phyloP scores from a whole-genome alignment of 2,888 invertebrate genomes.

The Balanococcus diminutus region DNA sequence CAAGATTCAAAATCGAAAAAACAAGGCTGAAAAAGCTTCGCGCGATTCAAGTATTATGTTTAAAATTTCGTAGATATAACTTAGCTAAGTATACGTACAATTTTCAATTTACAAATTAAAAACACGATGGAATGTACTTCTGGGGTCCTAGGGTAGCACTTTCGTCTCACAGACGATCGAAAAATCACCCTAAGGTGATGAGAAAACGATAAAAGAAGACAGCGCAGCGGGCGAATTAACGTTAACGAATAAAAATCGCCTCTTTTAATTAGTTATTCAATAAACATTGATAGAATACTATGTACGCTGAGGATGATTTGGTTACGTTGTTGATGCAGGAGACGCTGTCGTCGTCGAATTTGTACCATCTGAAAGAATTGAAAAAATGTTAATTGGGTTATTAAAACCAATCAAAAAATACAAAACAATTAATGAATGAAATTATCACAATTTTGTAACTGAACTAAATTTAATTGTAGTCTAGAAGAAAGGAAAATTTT shows the following conservation, averaged over 20 bases:
- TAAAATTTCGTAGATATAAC: too few species aligned
- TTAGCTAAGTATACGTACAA: neutral
- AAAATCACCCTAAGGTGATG: too few species aligned
- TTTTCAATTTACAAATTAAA: neutral
- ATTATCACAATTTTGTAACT: conserved; percentile 83
- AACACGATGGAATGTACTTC: neutral
- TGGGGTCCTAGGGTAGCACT: too few species aligned
- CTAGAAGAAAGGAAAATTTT: too few species aligned
- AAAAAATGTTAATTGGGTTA: conserved; percentile 7
- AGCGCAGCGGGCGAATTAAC: too few species aligned
- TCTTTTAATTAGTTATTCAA: neutral
- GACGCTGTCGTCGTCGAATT: conserved; percentile 90
- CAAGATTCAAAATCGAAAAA: too few species aligned
- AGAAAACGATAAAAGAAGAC: too few species aligned
- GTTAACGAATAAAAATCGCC: too few species aligned
- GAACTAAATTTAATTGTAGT: too few species aligned
- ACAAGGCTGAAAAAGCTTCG: too few species aligned
- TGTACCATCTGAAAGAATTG: conserved; percentile 76
- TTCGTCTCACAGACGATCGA: too few species aligned
- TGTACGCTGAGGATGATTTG: conserved; percentile 59
- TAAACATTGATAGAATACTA: conserved; percentile 58
- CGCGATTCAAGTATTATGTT: too few species aligned
- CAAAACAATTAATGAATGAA: conserved; percentile 60
- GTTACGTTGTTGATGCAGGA: conserved; percentile 60
- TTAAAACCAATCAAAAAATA: neutral